phyloP scores from a whole-genome alignment of 2,113 vertebrate species.

The Leucopternis melanops region DNA sequence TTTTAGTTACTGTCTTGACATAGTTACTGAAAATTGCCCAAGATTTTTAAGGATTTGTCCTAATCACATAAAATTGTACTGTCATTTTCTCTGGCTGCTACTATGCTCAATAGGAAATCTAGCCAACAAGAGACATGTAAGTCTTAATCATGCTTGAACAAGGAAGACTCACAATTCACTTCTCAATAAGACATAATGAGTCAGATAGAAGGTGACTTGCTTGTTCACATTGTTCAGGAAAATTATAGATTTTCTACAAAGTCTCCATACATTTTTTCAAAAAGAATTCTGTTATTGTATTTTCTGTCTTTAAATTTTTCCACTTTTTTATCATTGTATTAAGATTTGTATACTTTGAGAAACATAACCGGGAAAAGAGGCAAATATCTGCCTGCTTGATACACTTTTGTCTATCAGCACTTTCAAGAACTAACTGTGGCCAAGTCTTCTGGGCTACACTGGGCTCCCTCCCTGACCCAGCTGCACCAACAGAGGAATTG shows the following conservation, averaged over 20 bases:
- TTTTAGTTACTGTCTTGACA: slow-evolving; percentile 32
- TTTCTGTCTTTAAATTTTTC: background rate
- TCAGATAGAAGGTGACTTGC: background rate
- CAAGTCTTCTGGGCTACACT: background rate
- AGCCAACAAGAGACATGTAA: slow-evolving; percentile 55
- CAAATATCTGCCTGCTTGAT: background rate
- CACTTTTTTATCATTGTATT: background rate
- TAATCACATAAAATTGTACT: slow-evolving; percentile 60
- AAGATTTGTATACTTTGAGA: background rate
- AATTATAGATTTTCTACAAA: background rate
- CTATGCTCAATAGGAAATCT: slow-evolving; percentile 57
- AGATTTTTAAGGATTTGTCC: slow-evolving; percentile 51
- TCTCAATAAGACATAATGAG: background rate
- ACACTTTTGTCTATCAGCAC: background rate
- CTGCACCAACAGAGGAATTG: background rate
- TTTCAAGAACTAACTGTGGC: background rate
- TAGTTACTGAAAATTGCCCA: slow-evolving; percentile 21
- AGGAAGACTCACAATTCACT: background rate
- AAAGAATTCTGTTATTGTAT: background rate
- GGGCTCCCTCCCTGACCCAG: background rate
- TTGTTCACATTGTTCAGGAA: background rate
- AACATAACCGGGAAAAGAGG: background rate
- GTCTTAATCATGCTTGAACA: slow-evolving; percentile 41
- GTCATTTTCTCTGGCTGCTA: slow-evolving; percentile 59
- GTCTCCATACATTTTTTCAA: background rate